A percentile compares a stretch with the other conserved stretches of the same genome.
Conservation (phyloP, 2,113 vertebrate species). For the Ploceus nigricollis region DNA sequence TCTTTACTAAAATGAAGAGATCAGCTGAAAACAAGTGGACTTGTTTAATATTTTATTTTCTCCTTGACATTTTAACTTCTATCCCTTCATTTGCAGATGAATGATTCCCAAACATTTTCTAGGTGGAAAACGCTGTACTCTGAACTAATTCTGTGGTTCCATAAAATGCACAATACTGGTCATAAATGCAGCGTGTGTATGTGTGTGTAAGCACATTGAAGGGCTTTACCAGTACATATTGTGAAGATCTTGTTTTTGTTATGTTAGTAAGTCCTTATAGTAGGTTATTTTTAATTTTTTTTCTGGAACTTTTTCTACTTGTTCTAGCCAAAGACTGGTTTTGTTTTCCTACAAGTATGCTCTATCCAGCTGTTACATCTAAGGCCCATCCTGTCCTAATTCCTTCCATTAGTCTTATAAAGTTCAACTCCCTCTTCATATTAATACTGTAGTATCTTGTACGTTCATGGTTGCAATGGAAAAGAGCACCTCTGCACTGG, state of each 20-base stretch:
- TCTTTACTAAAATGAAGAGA: background rate
- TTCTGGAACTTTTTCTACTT: background rate
- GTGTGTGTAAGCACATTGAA: accelerated
- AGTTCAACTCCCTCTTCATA: background rate
- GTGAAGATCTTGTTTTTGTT: background rate
- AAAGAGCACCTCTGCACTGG: background rate
- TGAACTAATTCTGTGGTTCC: background rate
- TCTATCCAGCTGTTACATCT: background rate
- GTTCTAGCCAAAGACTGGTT: background rate
- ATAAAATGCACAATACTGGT: background rate
- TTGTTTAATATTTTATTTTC: background rate
- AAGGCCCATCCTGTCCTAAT: background rate
- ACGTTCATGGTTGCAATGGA: background rate
- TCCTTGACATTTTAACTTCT: background rate
- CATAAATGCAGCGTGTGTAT: accelerated
- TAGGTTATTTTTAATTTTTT: accelerated
- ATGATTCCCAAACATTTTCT: background rate
- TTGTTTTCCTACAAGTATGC: background rate
- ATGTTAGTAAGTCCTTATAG: background rate
- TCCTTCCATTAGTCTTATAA: background rate
- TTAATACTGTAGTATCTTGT: background rate
- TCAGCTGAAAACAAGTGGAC: background rate
- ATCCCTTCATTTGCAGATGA: background rate
- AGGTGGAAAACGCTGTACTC: background rate
- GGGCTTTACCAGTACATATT: background rate